Percentiles rank a stretch among this genome's conserved stretches.
Conservation (phyloP, 1,140 invertebrate genomes). For the Calosoma granatense region DNA sequence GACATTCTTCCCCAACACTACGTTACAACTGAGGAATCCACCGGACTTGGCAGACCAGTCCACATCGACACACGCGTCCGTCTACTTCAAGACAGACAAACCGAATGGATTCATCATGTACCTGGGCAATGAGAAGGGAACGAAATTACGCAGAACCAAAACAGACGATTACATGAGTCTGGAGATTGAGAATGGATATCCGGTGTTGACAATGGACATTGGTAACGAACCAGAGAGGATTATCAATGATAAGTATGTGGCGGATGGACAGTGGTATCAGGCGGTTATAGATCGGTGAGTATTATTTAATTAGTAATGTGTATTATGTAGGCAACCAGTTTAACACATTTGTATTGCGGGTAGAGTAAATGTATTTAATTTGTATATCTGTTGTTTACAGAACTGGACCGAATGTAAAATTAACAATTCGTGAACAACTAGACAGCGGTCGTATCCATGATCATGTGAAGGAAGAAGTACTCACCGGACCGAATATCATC, state of each 20-base stretch:
- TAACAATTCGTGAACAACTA: conserved; percentile 69
- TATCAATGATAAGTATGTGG: conserved; percentile 61
- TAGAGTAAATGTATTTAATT: conserved; percentile 16
- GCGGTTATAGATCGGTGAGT: conserved; percentile 71
- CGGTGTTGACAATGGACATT: conserved; percentile 76
- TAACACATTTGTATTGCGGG: background rate
- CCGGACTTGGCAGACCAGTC: conserved; percentile 68
- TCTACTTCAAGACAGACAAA: conserved; percentile 75
- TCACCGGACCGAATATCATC: conserved; percentile 63
- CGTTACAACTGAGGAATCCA: conserved; percentile 76
- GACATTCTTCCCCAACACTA: conserved; percentile 71
- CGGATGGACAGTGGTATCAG: conserved; percentile 86
- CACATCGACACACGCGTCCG: conserved; percentile 74
- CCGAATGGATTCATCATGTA: conserved; percentile 78
- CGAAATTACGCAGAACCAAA: conserved; percentile 49
- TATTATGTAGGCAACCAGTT: background rate
- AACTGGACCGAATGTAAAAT: conserved; percentile 69
- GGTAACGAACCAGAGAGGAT: conserved; percentile 73
- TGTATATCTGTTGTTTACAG: too few species aligned
- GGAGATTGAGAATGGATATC: conserved; percentile 79
- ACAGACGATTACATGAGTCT: conserved; percentile 87
- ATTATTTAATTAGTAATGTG: conserved; percentile 8
- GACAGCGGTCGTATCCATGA: conserved; percentile 45
- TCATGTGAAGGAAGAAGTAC: conserved; percentile 45
- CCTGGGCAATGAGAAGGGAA: conserved; percentile 76